These are phyloP conservation scores for Matsumyia berberina DNA, from an alignment of 2,888 invertebrate species.

Conservation along the genomic window DNA sequence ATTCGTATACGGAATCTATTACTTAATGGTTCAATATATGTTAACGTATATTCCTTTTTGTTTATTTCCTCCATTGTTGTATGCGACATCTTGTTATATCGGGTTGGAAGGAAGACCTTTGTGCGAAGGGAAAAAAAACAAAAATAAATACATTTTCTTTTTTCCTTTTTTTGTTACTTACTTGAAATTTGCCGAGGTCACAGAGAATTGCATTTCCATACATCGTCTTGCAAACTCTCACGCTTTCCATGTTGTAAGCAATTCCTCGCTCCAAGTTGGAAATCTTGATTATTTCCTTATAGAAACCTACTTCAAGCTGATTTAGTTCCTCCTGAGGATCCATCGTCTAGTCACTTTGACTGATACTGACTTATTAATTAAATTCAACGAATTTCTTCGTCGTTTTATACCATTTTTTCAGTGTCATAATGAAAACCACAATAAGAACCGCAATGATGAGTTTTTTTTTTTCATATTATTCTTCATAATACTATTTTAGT, in stretches of 20 bases:
- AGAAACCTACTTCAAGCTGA: background rate
- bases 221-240: conserved; percentile 5
- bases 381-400: background rate
- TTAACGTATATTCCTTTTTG: background rate
- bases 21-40: no score
- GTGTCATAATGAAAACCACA: conserved; percentile 4
- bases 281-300: conserved; percentile 5
- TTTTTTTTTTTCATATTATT: background rate
- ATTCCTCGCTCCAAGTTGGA: background rate
- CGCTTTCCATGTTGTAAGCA: background rate
- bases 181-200: conserved; percentile 1
- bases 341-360: background rate
- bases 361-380: background rate
- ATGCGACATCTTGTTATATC: background rate
- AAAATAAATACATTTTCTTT: no score
- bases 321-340: background rate
- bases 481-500: background rate
- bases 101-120: conserved; percentile 1
- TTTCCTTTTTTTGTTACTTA: conserved; percentile 8
- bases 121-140: background rate
- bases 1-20: no score
- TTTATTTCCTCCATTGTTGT: conserved; percentile 1
- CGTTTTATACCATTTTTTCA: conserved; percentile 2
- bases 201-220: conserved; percentile 3
- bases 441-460: background rate